Conservation (phyloP, 1,140 invertebrate species). For the Stegodyphus dumicola region DNA sequence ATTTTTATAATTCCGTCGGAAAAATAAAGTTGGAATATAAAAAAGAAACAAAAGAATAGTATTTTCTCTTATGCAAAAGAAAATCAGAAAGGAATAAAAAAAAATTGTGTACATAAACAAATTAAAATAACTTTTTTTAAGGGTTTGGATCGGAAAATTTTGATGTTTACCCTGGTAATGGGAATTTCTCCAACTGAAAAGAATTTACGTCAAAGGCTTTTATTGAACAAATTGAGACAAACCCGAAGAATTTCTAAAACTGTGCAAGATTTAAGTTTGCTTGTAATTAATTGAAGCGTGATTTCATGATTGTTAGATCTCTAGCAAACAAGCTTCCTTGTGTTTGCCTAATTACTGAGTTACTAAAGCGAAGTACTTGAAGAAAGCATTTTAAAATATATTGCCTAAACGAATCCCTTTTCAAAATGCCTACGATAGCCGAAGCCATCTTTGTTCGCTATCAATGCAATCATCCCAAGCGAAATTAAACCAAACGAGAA, state of each 20-base stretch:
- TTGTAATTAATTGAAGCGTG: conserved; percentile 51
- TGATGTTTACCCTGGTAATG: conserved; percentile 45
- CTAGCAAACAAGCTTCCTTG: conserved; percentile 32
- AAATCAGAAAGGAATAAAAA: background rate
- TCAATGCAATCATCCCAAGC: conserved; percentile 19
- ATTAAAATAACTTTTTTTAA: conserved; percentile 46
- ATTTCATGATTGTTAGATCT: conserved; percentile 19
- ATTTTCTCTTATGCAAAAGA: background rate
- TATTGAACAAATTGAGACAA: conserved; percentile 30
- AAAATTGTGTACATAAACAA: conserved; percentile 33
- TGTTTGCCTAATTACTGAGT: conserved; percentile 53
- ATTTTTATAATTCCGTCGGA: too few species aligned
- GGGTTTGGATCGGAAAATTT: conserved; percentile 13
- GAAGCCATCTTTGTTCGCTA: conserved; percentile 24
- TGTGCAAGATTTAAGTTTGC: conserved; percentile 50
- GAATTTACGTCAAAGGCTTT: conserved; percentile 10
- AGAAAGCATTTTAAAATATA: background rate
- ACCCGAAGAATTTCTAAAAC: conserved; percentile 35
- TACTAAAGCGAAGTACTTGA: conserved; percentile 35
- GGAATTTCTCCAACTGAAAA: conserved; percentile 32
- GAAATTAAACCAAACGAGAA: conserved; percentile 35
- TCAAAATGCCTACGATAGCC: conserved; percentile 7
- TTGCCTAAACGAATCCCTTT: conserved; percentile 16
- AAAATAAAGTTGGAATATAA: too few species aligned
- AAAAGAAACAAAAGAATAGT: background rate